Base-by-base conservation (phyloP, 64 coral and sea anemone species). In the Stylophora pistillata region DNA sequence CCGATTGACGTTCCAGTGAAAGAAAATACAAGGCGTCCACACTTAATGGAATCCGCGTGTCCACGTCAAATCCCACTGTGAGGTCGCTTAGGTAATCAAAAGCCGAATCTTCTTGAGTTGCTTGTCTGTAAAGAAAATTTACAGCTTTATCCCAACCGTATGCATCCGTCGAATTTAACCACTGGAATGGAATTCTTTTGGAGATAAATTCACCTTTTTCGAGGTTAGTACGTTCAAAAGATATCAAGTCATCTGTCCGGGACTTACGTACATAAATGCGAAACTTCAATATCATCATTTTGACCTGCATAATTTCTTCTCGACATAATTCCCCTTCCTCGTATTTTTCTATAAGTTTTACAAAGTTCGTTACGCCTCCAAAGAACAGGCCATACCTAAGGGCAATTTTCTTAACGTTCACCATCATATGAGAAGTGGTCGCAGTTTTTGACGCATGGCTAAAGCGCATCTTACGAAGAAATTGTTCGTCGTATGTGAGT, bases 61-160 rank as follows among this genome's bases (percentile, higher is more conserved):
- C 79, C 37, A 52, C 68, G 27, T 83, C 79, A 1, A 12, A 53
- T 53, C 79, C 79, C 60, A 70, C 65, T 53, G 9, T 68, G 10
- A 83, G 61, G 23, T 68, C 33, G 53, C 53, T 62, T 47, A 69
- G 79, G 7, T 83, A 83, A 32, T 83, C 61, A 53, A 83, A 68
- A 21, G 9, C 20, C 31, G 47, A 23, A 83, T 83, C 16, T 34
- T 37, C 25, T 23, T 83, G 60, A 15, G 79, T 83, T 1, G 58
- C 79, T 32, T 83, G 59, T 61, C 53, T 20, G 32, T 83, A 83
- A 66, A 83, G 79, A 68, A 70, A 83, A 1, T 83, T 83, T 47
- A 83, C 30, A 53, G 79, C 61, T 69, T 33, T 30, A 69, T 52
- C 68, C 62, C 79, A 83, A 1, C 52, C 10, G 18, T 55, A 9